Percentiles rank a stretch among this genome's conserved stretches.
Evolutionary conservation across 2,797 vertebrate species (phyloP).

Genomic region (Pitangus sulphuratus): DNA sequence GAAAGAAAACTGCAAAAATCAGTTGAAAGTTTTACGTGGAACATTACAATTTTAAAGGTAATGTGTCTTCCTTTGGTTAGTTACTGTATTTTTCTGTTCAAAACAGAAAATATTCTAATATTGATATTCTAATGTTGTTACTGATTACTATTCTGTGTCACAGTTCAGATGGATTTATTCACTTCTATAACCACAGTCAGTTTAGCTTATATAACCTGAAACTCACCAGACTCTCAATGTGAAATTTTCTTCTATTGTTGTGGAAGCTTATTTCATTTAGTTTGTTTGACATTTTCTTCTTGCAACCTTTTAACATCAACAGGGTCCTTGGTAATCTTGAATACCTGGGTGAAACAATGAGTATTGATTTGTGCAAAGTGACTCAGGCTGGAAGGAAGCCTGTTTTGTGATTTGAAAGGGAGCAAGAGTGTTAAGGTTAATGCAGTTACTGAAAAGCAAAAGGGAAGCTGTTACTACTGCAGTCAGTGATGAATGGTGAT

Average conservation of each 20-base stretch:
- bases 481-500: constrained; percentile 9
- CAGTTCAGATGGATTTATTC: not conserved
- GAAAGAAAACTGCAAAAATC: constrained; percentile 94
- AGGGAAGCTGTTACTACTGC: not conserved
- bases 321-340: not conserved
- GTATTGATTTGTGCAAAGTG: not conserved
- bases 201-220: not conserved
- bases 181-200: not conserved
- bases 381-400: not conserved
- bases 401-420: not conserved
- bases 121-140: not conserved
- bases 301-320: not conserved
- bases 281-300: not conserved
- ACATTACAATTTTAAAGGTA: constrained; percentile 98
- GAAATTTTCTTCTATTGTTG: not conserved
- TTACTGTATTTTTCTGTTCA: not conserved
- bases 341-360: not conserved
- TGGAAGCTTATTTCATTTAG: not conserved
- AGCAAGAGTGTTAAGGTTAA: constrained; percentile 1
- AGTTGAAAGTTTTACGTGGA: constrained; percentile 98
- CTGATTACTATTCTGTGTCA: not conserved
- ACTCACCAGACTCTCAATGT: not conserved
- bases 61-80: not conserved
- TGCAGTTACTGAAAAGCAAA: not conserved
- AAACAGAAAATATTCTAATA: not conserved